Evolutionary conservation across 2,113 vertebrate species (phyloP), one percentile per base, ranked within the genome.

Genomic region (Sturnus vulgaris): DNA sequence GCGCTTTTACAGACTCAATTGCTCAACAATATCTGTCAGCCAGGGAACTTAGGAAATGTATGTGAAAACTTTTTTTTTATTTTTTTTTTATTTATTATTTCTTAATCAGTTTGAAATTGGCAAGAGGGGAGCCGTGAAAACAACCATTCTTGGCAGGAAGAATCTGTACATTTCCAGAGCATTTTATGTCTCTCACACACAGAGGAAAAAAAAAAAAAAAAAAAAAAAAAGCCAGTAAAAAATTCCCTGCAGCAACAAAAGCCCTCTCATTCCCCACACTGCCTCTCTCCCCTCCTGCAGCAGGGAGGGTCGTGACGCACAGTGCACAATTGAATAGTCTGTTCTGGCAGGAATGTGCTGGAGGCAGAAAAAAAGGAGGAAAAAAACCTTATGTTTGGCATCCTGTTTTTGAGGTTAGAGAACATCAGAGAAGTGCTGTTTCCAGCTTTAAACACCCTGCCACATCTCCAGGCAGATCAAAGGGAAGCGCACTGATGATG

Each of bases 91-190:
- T 10, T 78, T 64, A 85, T 95, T 79, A 86, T 78, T 72, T 66
- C 88, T 92, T 92, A 93, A 97, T 76, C 85, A 86, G 82, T 63
- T 85, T 75, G 87, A 96, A 97, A 96, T 88, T 90, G 87, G 89
- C 80, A 92, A 80, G 93, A 71, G 39, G 77, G 82, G 88, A 96
- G 72, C 83, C 49, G 69, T 88, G 93, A 97, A 94, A 97, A 91
- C 88, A 95, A 91, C 75, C 55, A 15, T 77, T 88, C 87, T 93
- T 96, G 96, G 94, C 96, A 96, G 82, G 56, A 92, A 90, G 89
- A 96, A 88, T 77, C 92, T 93, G 78, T 95, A 72, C 13, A 15
- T 95, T 96, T 96, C 86, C 92, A 96, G 89, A 97, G 86, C 77
- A 78, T 49, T 95, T 95, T 81, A 91, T 92, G 88, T 96, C 65